These are phyloP conservation scores for Druon quercuslanigerum DNA, from an alignment of 1,140 invertebrate species.

Conservation along the genomic window DNA sequence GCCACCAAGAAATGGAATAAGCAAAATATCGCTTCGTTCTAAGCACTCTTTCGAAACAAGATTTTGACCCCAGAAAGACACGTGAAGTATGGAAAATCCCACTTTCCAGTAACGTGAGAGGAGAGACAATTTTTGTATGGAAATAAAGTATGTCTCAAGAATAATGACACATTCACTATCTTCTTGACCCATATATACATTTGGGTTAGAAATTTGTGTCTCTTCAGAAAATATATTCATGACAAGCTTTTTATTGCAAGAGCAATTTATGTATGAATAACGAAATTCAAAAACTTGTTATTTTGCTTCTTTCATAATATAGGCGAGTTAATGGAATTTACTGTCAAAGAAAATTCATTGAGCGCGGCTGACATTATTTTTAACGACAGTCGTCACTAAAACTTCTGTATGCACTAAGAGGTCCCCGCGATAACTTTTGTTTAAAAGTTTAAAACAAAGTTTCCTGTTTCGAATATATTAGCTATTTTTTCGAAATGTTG, in stretches of 20 bases:
- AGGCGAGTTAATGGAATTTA: too few relatives aligned
- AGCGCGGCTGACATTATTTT: too few relatives aligned
- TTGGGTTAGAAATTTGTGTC: background rate
- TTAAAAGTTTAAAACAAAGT: too few relatives aligned
- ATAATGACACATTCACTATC: background rate
- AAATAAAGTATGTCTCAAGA: background rate
- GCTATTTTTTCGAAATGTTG: too few relatives aligned
- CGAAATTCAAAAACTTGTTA: too few relatives aligned
- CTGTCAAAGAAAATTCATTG: too few relatives aligned
- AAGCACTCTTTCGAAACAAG: background rate
- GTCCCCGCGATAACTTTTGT: too few relatives aligned
- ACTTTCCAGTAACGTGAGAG: background rate
- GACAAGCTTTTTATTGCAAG: background rate
- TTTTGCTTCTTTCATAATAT: too few relatives aligned
- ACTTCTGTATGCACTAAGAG: too few relatives aligned
- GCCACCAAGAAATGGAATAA: background rate
- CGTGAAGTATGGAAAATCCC: background rate
- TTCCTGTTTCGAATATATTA: too few relatives aligned
- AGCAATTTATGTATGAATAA: background rate
- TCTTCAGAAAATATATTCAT: background rate
- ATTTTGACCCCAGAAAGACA: background rate
- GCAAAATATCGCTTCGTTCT: background rate
- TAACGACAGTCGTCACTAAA: too few relatives aligned
- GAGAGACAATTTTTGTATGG: background rate
- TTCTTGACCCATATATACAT: slow-evolving; percentile 6